These are phyloP conservation scores for Oceanodroma leucorhoa DNA, from an alignment of 2,797 vertebrate species.

Conservation along the genomic window DNA sequence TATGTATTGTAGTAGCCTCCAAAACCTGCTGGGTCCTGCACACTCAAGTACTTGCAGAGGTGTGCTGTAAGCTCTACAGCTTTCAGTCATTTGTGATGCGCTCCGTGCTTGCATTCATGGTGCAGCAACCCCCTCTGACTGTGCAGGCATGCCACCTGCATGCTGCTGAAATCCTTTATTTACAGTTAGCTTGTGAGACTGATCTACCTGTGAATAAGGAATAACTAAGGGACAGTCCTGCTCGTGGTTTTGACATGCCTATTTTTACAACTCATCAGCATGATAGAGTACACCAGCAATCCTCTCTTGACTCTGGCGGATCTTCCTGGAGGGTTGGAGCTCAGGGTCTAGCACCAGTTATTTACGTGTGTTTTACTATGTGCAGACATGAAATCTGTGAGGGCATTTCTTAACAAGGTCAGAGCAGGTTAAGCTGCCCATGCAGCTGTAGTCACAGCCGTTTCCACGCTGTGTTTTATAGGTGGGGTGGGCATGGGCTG, in stretches of 20 bases:
- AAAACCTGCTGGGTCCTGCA: neutral
- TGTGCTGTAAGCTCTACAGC: neutral
- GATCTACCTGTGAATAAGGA: neutral
- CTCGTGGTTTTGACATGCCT: neutral
- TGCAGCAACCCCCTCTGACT: neutral
- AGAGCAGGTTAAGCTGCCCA: neutral
- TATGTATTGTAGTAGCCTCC: neutral
- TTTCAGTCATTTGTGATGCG: fast-evolving
- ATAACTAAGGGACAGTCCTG: neutral
- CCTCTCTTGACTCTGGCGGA: neutral
- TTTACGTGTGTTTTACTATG: neutral
- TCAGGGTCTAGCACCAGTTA: fast-evolving
- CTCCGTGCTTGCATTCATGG: neutral
- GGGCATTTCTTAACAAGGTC: neutral
- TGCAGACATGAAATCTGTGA: neutral
- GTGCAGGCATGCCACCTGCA: fast-evolving
- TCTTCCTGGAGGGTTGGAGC: neutral
- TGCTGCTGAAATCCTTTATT: neutral
- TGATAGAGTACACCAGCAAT: neutral
- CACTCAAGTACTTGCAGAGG: neutral
- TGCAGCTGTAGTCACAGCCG: fast-evolving
- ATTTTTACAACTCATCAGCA: neutral
- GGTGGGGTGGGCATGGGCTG: neutral
- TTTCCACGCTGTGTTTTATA: neutral
- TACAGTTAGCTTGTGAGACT: neutral